Evolutionary conservation across 2,888 invertebrate genomes (phyloP).

Genomic region (Magallana nippona): DNA sequence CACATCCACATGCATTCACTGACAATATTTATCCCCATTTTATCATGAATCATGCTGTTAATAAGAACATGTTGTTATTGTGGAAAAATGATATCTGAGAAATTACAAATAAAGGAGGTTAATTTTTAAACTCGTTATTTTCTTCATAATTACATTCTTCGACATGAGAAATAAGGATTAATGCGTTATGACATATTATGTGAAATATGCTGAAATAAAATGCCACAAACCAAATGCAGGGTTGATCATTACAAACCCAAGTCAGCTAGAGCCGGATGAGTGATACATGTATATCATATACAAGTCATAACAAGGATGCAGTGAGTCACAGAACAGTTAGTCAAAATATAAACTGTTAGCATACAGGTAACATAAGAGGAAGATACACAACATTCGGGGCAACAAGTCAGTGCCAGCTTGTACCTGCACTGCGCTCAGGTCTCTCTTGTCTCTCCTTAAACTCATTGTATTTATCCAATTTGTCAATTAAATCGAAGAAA

Average conservation of each 20-base stretch:
- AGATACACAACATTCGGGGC: slow-evolving; percentile 17
- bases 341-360: slow-evolving; percentile 37
- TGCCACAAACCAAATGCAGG: too few relatives aligned
- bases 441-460: slow-evolving; percentile 52
- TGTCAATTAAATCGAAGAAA: slow-evolving; percentile 68
- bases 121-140: too few relatives aligned
- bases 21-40: not conserved
- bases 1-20: not conserved
- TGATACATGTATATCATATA: not conserved
- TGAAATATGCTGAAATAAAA: too few relatives aligned
- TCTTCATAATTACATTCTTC: too few relatives aligned
- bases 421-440: slow-evolving; percentile 58
- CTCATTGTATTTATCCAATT: slow-evolving; percentile 67
- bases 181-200: too few relatives aligned
- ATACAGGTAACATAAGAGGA: slow-evolving; percentile 24
- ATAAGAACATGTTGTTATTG: not conserved
- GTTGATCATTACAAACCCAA: too few relatives aligned
- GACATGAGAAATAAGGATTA: too few relatives aligned
- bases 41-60: not conserved
- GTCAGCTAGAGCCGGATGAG: too few relatives aligned
- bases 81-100: not conserved
- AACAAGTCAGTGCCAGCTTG: slow-evolving; percentile 38
- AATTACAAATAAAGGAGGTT: too few relatives aligned
- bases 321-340: slow-evolving; percentile 7
- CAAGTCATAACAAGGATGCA: slow-evolving; percentile 35